Conservation (phyloP, 2,888 invertebrate species). For the Tribolium freemani region DNA sequence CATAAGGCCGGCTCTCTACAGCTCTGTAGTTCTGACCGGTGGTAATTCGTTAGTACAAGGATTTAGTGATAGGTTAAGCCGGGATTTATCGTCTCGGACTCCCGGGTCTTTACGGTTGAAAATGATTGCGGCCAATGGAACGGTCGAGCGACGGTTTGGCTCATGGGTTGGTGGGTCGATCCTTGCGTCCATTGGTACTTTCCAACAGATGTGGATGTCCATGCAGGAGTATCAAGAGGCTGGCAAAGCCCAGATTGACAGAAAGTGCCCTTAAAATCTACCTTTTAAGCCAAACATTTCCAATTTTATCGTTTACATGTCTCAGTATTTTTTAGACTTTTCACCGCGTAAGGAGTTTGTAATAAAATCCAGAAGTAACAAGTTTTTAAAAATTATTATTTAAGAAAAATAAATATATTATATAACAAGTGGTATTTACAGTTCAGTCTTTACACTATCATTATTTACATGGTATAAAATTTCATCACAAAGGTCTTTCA, state of each 20-base stretch:
- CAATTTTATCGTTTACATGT: constrained; percentile 12
- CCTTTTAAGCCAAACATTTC: constrained; percentile 22
- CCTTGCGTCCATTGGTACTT: constrained; percentile 97
- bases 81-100: constrained; percentile 88
- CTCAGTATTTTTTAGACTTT: constrained; percentile 41
- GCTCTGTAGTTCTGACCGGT: constrained; percentile 94
- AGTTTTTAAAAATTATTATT: constrained; percentile 23
- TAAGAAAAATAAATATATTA: constrained; percentile 24
- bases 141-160: constrained; percentile 93
- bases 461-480: constrained; percentile 42
- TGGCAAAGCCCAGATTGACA: constrained; percentile 96
- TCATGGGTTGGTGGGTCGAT: constrained; percentile 99
- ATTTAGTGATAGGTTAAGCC: constrained; percentile 92
- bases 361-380: constrained; percentile 29
- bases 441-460: constrained; percentile 51
- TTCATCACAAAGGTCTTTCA: constrained; percentile 48
- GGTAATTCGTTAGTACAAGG: constrained; percentile 95
- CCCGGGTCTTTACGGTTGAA: constrained; percentile 96
- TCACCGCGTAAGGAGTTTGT: constrained; percentile 28
- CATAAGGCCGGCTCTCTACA: constrained; percentile 95
- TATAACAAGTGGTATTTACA: constrained; percentile 44
- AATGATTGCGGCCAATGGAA: constrained; percentile 91
- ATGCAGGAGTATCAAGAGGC: constrained; percentile 99
- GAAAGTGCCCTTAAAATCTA: constrained; percentile 85
- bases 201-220: constrained; percentile 99